phyloP scores from a whole-genome alignment of 1,140 invertebrate species.

The Drosophila sechellia region DNA sequence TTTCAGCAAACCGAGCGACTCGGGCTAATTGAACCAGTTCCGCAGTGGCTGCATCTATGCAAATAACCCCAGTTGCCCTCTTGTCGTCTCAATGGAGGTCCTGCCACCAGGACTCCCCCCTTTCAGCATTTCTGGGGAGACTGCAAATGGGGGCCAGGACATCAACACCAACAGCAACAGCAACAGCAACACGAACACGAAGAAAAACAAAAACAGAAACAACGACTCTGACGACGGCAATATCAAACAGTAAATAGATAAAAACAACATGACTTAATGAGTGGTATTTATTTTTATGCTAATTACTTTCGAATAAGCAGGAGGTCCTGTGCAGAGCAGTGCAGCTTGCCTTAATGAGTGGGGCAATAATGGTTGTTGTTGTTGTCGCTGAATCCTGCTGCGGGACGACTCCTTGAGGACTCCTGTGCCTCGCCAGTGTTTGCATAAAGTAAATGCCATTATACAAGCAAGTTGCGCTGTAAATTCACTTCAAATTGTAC shows the following conservation, averaged over 20 bases:
- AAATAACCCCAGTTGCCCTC: constrained; percentile 22
- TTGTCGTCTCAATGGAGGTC: constrained; percentile 8
- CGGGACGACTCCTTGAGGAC: constrained; percentile 19
- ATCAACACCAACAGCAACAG: not conserved
- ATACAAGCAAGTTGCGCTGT: constrained; percentile 74
- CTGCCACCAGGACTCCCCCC: not conserved
- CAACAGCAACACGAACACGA: not conserved
- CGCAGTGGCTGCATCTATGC: constrained; percentile 28
- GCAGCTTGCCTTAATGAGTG: constrained; percentile 64
- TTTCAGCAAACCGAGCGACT: not conserved
- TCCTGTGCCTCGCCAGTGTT: constrained; percentile 30
- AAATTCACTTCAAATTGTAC: constrained; percentile 77
- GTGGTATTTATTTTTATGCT: constrained; percentile 83
- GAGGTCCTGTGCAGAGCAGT: not conserved
- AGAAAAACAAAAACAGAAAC: constrained; percentile 19
- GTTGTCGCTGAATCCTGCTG: constrained; percentile 30
- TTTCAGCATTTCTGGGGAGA: not conserved
- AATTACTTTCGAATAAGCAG: constrained; percentile 79
- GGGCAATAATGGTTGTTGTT: constrained; percentile 59
- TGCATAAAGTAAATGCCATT: constrained; percentile 77
- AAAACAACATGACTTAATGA: constrained; percentile 83
- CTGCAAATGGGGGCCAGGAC: constrained; percentile 4
- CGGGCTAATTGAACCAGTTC: constrained; percentile 37
- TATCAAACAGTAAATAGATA: constrained; percentile 79
- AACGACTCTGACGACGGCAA: constrained; percentile 32